phyloP scores from a whole-genome alignment of 2,888 invertebrate genomes.

The Abrostola tripartita region DNA sequence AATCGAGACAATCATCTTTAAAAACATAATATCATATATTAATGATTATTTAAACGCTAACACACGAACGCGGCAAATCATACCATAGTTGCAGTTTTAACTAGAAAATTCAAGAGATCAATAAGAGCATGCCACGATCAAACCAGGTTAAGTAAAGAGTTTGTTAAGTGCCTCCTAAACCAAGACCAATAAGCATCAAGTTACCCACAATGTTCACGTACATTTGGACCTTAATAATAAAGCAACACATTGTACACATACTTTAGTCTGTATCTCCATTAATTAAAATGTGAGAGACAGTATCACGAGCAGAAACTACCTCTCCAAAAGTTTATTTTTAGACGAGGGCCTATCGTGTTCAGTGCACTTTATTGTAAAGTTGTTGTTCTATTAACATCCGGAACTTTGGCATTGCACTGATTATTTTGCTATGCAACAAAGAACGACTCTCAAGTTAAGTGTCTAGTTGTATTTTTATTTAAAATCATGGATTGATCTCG shows the following conservation, averaged over 20 bases:
- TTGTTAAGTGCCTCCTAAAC: too few species aligned
- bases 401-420: constrained; percentile 40
- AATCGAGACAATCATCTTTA: too few species aligned
- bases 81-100: too few species aligned
- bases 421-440: constrained; percentile 36
- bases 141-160: too few species aligned
- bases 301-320: constrained; percentile 26
- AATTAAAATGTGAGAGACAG: constrained; percentile 13
- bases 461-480: constrained; percentile 27
- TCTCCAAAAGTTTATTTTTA: constrained; percentile 37
- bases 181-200: too few species aligned
- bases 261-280: background rate
- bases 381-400: constrained; percentile 49
- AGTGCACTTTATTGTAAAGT: constrained; percentile 41
- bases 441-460: constrained; percentile 29
- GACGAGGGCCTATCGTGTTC: constrained; percentile 16
- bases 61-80: too few species aligned
- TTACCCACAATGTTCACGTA: too few species aligned
- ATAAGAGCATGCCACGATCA: too few species aligned
- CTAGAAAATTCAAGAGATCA: too few species aligned
- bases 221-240: background rate
- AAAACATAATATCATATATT: too few species aligned
- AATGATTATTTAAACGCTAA: too few species aligned
- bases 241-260: background rate
- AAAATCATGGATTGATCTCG: constrained; percentile 15